Evolutionary conservation across 2,797 vertebrate genomes (phyloP).

Genomic region (Manis javanica): DNA sequence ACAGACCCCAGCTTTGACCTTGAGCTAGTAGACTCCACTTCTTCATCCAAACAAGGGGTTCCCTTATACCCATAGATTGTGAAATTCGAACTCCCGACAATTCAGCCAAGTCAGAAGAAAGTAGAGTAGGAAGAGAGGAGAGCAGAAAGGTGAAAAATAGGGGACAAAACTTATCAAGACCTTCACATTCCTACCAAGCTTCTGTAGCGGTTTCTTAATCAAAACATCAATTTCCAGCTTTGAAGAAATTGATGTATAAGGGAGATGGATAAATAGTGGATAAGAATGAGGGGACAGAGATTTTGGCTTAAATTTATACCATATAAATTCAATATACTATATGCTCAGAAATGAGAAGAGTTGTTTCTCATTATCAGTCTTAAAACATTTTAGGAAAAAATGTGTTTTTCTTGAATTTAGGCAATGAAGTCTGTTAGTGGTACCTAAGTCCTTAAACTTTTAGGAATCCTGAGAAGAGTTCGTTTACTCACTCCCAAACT

Average conservation of each 20-base stretch:
- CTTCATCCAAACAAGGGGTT: not conserved
- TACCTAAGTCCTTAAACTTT: not conserved
- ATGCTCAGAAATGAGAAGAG: not conserved
- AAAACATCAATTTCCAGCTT: not conserved
- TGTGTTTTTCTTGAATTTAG: constrained; percentile 3
- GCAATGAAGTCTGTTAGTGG: not conserved
- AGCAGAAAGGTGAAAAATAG: not conserved
- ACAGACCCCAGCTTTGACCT: not conserved
- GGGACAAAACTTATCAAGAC: not conserved
- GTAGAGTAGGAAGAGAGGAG: not conserved
- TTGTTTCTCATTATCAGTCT: not conserved
- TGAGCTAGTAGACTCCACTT: not conserved
- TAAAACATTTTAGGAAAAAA: not conserved
- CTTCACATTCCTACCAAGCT: not conserved
- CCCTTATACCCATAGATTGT: not conserved
- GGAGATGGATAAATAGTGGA: not conserved
- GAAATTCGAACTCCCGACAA: not conserved
- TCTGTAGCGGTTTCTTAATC: not conserved
- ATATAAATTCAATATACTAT: not conserved
- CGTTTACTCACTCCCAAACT: not conserved
- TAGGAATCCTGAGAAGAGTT: not conserved
- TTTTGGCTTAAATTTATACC: not conserved
- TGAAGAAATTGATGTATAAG: not conserved
- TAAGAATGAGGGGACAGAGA: not conserved
- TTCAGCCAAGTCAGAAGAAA: not conserved